These are phyloP conservation scores for Machimus atricapillus DNA, from an alignment of 2,888 invertebrate species.

Conservation along the genomic window DNA sequence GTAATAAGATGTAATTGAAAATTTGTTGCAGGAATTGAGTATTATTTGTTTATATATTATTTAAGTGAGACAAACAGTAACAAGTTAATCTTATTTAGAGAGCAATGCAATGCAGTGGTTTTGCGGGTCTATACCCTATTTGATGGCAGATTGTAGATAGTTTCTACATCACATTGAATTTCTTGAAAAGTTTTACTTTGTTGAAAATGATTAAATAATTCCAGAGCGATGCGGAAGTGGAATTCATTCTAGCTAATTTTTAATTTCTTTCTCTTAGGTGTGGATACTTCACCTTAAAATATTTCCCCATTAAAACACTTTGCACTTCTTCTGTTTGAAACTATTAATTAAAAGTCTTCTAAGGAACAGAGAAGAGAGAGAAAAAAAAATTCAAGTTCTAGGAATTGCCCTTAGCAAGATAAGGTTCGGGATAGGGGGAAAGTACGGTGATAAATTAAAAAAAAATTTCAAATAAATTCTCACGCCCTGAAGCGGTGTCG, in stretches of 20 bases:
- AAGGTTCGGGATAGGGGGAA: neutral
- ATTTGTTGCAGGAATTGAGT: too few relatives aligned
- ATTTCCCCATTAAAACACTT: neutral
- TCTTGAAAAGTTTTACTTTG: neutral
- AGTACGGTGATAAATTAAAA: conserved; percentile 1
- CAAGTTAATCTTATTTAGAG: too few relatives aligned
- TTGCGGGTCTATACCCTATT: neutral
- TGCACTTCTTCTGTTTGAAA: neutral
- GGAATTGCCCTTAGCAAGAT: neutral
- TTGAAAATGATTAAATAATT: neutral
- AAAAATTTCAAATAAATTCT: conserved; percentile 22
- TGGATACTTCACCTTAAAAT: neutral
- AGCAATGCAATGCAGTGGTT: too few relatives aligned
- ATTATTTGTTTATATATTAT: too few relatives aligned
- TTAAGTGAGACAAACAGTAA: too few relatives aligned
- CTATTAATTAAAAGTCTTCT: neutral
- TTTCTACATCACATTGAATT: neutral
- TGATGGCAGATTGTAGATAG: neutral
- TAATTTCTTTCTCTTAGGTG: neutral
- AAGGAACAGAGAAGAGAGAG: neutral
- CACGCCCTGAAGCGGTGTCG: conserved; percentile 28
- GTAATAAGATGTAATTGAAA: too few relatives aligned
- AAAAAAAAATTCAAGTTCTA: neutral
- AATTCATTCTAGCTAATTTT: neutral
- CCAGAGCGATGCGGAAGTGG: neutral